phyloP scores from a whole-genome alignment of 2,113 vertebrate genomes.

The Rhagologus leucostigma region DNA sequence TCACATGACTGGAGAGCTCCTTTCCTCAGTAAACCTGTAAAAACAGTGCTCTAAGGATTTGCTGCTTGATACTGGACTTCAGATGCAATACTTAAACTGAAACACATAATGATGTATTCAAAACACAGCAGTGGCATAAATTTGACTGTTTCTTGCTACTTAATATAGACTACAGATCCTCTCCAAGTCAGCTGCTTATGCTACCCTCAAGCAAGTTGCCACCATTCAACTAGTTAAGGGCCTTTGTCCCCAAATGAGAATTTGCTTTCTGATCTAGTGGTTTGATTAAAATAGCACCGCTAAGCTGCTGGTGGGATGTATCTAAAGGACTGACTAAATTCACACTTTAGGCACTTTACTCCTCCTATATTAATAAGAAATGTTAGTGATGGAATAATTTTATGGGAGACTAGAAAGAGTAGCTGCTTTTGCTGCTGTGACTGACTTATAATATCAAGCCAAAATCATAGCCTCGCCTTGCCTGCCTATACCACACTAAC shows the following conservation, averaged over 20 bases:
- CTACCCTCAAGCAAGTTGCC: not conserved
- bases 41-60: not conserved
- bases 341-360: not conserved
- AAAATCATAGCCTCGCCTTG: not conserved
- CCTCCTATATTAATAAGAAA: not conserved
- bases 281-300: not conserved
- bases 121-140: not conserved
- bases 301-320: not conserved
- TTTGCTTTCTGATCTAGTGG: not conserved
- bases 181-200: not conserved
- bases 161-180: not conserved
- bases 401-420: not conserved
- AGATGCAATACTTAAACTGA: not conserved
- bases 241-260: not conserved
- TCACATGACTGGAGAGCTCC: not conserved
- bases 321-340: not conserved
- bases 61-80: not conserved
- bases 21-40: not conserved
- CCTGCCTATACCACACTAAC: not conserved
- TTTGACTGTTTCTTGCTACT: not conserved
- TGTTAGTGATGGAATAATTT: not conserved
- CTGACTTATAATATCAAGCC: not conserved
- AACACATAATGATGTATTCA: not conserved
- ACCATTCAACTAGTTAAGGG: not conserved
- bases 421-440: not conserved